Conservation (phyloP, 2,113 vertebrate genomes). For the Campylomormyrus numenius region DNA sequence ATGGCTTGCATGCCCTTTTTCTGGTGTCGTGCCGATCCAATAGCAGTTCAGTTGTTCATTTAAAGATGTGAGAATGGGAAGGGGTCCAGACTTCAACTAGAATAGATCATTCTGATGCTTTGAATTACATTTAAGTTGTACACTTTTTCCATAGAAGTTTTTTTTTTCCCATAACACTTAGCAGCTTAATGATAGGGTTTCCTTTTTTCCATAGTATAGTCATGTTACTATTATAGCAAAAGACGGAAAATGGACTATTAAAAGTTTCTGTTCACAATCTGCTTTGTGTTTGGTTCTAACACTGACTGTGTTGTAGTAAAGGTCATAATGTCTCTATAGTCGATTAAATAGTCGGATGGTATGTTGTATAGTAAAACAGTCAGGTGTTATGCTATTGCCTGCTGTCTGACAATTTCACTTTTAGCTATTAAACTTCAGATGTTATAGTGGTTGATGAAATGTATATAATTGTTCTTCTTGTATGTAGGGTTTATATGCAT, state of each 20-base stretch:
- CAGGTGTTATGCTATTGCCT: background rate
- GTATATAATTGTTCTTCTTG: background rate
- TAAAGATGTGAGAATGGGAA: constrained; percentile 1
- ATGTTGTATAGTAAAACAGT: background rate
- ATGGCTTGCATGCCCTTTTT: background rate
- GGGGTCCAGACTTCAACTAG: background rate
- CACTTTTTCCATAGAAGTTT: background rate
- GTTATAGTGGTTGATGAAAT: background rate
- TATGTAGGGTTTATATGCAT: background rate
- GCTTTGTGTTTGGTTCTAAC: background rate
- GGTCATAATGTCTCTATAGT: background rate
- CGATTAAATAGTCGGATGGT: background rate
- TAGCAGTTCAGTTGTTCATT: background rate
- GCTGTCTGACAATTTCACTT: background rate
- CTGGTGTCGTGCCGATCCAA: background rate
- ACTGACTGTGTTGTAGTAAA: background rate
- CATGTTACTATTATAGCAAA: background rate
- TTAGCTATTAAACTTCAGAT: background rate
- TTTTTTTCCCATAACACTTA: background rate
- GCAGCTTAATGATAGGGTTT: background rate
- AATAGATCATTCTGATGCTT: constrained; percentile 2
- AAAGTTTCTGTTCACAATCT: background rate
- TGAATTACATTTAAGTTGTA: background rate
- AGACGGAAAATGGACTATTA: background rate
- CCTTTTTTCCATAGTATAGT: background rate